A percentile compares a stretch with the other conserved stretches of the same genome.
Evolutionary conservation across 2,797 vertebrate species (phyloP).

Genomic region (Sebastiscus tertius): DNA sequence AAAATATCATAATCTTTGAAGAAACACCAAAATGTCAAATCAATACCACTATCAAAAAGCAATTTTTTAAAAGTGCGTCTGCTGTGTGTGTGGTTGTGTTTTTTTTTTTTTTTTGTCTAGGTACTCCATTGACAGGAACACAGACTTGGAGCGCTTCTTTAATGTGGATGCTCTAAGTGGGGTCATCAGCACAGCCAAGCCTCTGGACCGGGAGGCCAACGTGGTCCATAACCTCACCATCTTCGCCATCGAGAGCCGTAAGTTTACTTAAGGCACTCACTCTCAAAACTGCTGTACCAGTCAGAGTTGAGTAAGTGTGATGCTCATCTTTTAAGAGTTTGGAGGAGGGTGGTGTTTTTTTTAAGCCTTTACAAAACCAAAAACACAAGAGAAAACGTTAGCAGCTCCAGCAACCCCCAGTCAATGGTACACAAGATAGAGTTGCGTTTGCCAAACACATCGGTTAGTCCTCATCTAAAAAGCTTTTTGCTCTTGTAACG

Average conservation of each 20-base stretch:
- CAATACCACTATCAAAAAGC: slow-evolving; percentile 37
- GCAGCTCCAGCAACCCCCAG: not conserved
- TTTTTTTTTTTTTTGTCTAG: slow-evolving; percentile 72
- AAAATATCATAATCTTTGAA: slow-evolving; percentile 26
- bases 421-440: not conserved
- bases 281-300: not conserved
- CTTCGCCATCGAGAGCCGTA: slow-evolving; percentile 94
- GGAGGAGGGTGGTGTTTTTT: not conserved
- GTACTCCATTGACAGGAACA: slow-evolving; percentile 98
- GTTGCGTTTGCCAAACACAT: not conserved
- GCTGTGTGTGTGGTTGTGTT: not conserved
- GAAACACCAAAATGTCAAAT: slow-evolving; percentile 53
- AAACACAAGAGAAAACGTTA: not conserved
- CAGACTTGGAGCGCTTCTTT: slow-evolving; percentile 95
- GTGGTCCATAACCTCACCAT: slow-evolving; percentile 95
- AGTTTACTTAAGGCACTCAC: slow-evolving; percentile 73
- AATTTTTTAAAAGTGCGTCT: slow-evolving; percentile 3
- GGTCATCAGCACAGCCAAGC: slow-evolving; percentile 93
- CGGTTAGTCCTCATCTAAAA: not conserved
- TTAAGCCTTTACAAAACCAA: not conserved
- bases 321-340: not conserved
- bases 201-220: slow-evolving; percentile 93
- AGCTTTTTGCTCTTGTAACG: no score
- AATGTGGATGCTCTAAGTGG: slow-evolving; percentile 94
- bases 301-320: not conserved